Conservation (phyloP, 2,797 vertebrate genomes). For the Arrhamphus sclerolepis region DNA sequence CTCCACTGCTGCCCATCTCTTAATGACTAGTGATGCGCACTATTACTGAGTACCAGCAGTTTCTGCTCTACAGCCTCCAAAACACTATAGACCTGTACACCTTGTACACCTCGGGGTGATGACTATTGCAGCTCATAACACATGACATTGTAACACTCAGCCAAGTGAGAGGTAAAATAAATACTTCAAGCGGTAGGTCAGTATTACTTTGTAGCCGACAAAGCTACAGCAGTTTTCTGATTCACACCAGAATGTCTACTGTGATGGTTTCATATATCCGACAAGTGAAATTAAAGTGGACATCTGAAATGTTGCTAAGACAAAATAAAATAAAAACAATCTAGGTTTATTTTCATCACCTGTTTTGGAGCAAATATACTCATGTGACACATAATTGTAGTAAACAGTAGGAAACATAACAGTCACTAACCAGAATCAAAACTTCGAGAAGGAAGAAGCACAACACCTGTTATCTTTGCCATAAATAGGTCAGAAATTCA, state of each 20-base stretch:
- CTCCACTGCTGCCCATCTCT: slow-evolving; percentile 55
- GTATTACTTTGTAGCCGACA: slow-evolving; percentile 1
- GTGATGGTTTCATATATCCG: too few species aligned
- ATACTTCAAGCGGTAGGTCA: slow-evolving; percentile 24
- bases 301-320: too few species aligned
- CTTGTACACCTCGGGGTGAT: slow-evolving; percentile 45
- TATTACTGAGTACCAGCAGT: slow-evolving; percentile 55
- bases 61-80: slow-evolving; percentile 40
- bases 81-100: slow-evolving; percentile 43
- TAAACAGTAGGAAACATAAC: too few species aligned
- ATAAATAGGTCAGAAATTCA: too few species aligned
- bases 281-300: too few species aligned
- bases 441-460: too few species aligned
- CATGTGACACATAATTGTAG: too few species aligned
- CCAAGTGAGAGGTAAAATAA: slow-evolving; percentile 12
- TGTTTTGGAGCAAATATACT: too few species aligned
- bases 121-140: slow-evolving; percentile 23
- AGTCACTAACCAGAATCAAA: too few species aligned
- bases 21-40: slow-evolving; percentile 67
- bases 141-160: slow-evolving; percentile 41
- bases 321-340: too few species aligned
- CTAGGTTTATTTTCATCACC: too few species aligned
- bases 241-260: slow-evolving; percentile 4
- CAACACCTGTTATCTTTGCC: too few species aligned
- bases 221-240: slow-evolving; percentile 40